Conservation (phyloP, 2,797 vertebrate species). For the Schizothorax lantsangensis region DNA sequence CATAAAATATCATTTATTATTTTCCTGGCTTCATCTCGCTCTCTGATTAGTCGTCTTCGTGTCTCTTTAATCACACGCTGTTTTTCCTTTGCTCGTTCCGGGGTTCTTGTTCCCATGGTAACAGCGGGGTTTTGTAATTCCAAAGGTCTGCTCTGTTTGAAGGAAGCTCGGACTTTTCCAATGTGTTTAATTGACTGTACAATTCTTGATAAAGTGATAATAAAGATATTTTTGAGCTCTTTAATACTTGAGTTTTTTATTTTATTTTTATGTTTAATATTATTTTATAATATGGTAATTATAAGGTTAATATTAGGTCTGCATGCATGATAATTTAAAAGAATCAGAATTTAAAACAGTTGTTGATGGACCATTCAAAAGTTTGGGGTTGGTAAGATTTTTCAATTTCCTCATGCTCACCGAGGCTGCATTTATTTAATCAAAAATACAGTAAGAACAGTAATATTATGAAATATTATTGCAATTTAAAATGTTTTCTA, state of each 20-base stretch:
- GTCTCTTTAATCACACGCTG: constrained; percentile 57
- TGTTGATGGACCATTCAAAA: not conserved
- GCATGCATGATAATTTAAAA: not conserved
- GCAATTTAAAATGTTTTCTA: not conserved
- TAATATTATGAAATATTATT: not conserved
- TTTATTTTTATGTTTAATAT: not conserved
- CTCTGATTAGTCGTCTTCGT: constrained; percentile 55
- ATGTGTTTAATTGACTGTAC: constrained; percentile 85
- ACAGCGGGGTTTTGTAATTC: constrained; percentile 70
- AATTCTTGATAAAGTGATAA: constrained; percentile 80
- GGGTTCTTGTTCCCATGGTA: constrained; percentile 66
- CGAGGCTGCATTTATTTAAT: not conserved
- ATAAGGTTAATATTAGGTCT: not conserved
- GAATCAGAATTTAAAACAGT: not conserved
- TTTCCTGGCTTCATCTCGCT: constrained; percentile 53
- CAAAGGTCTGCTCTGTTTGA: constrained; percentile 71
- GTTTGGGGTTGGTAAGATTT: not conserved
- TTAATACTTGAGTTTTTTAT: constrained; percentile 78
- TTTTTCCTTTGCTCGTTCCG: constrained; percentile 57
- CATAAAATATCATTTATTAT: constrained; percentile 56
- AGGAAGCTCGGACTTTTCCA: constrained; percentile 80
- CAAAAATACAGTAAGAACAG: not conserved
- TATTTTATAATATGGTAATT: not conserved
- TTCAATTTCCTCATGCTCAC: not conserved
- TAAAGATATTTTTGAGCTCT: constrained; percentile 90